Conservation (phyloP, 1,140 invertebrate species). For the Drosophila sturtevanti region DNA sequence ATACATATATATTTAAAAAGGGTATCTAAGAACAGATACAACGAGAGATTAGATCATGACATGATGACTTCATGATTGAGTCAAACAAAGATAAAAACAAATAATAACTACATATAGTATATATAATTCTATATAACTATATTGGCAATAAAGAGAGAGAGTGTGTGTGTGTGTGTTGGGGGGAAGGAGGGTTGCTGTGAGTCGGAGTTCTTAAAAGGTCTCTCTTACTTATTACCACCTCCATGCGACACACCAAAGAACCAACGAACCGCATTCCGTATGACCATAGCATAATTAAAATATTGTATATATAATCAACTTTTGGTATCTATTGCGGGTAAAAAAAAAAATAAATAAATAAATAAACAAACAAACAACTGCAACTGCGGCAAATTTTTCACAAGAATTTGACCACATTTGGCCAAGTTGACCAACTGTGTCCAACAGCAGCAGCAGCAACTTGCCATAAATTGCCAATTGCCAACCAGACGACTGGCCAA, state of each 20-base stretch:
- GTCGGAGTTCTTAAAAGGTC: slow-evolving; percentile 2
- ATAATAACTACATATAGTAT: neutral
- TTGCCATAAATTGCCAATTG: too few relatives aligned
- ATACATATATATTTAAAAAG: neutral
- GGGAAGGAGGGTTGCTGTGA: too few relatives aligned
- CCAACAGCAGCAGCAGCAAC: neutral
- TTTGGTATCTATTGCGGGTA: slow-evolving; percentile 31
- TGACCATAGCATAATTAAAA: slow-evolving; percentile 17
- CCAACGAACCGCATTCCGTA: slow-evolving; percentile 31
- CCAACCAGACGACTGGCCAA: neutral
- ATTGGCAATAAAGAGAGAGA: neutral
- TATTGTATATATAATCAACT: slow-evolving; percentile 55
- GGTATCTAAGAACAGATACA: neutral
- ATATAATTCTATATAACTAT: neutral
- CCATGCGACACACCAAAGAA: slow-evolving; percentile 16
- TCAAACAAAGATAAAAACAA: neutral
- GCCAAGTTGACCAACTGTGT: slow-evolving; percentile 54
- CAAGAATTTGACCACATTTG: slow-evolving; percentile 63
- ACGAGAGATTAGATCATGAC: neutral
- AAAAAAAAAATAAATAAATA: too few relatives aligned
- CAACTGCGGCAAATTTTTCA: slow-evolving; percentile 54
- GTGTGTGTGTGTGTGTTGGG: too few relatives aligned
- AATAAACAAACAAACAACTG: slow-evolving; percentile 9
- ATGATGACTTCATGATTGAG: neutral
- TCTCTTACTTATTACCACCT: neutral